Percentiles rank a stretch among this genome's conserved stretches.
Conservation (phyloP, 2,797 vertebrate species). For the Notolepis coatsorum region DNA sequence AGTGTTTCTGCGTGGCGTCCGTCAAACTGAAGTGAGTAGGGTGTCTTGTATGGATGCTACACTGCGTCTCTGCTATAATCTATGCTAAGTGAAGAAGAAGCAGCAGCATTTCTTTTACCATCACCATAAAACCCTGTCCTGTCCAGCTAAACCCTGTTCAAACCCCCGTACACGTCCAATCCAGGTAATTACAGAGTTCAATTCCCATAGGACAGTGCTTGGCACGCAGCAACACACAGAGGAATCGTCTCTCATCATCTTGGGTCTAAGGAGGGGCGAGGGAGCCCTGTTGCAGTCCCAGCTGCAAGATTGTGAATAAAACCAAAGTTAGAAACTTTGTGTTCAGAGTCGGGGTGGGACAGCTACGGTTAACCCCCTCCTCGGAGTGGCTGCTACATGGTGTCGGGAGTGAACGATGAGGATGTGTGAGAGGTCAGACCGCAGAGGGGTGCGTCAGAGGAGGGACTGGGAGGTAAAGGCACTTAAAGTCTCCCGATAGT, state of each 20-base stretch:
- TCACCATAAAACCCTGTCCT: slow-evolving; percentile 49
- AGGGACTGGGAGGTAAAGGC: slow-evolving; percentile 79
- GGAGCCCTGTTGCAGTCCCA: slow-evolving; percentile 44
- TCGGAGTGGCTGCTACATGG: slow-evolving; percentile 6
- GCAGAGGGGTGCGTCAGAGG: background rate
- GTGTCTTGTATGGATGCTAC: slow-evolving; percentile 44
- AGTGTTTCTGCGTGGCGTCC: slow-evolving; percentile 34
- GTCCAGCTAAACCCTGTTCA: slow-evolving; percentile 47
- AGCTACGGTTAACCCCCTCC: slow-evolving; percentile 2
- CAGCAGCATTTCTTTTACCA: slow-evolving; percentile 73
- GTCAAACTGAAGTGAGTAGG: slow-evolving; percentile 43
- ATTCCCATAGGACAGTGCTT: slow-evolving; percentile 64
- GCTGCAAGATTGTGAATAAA: slow-evolving; percentile 22
- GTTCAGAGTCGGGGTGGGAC: slow-evolving; percentile 23
- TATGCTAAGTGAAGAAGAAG: slow-evolving; percentile 66
- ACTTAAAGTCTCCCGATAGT: slow-evolving; percentile 79
- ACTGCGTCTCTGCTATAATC: slow-evolving; percentile 49
- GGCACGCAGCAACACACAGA: slow-evolving; percentile 52
- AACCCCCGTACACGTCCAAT: slow-evolving; percentile 41
- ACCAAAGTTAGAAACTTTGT: slow-evolving; percentile 20
- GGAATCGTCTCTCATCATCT: slow-evolving; percentile 10
- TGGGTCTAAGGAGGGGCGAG: slow-evolving; percentile 36
- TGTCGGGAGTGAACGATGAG: background rate
- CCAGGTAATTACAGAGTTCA: slow-evolving; percentile 38
- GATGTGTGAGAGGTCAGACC: slow-evolving; percentile 10